These are phyloP conservation scores for Nilaparvata lugens DNA, from an alignment of 1,140 invertebrate species.

Conservation along the genomic window DNA sequence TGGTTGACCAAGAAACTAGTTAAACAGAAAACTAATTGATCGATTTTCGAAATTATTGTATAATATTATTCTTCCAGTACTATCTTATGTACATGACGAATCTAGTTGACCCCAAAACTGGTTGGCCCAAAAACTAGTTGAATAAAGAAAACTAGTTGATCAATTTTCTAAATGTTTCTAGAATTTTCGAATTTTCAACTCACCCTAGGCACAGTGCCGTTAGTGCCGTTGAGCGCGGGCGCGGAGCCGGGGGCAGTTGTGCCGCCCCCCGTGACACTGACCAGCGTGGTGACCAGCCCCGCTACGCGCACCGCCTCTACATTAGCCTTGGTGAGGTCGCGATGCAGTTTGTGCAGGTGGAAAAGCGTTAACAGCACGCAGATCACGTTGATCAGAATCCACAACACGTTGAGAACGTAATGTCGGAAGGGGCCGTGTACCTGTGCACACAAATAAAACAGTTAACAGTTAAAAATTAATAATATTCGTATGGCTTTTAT, in stretches of 20 bases:
- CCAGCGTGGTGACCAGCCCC: constrained; percentile 61
- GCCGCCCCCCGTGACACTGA: constrained; percentile 52
- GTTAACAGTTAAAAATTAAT: too few relatives aligned
- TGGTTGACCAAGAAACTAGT: too few relatives aligned
- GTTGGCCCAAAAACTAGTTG: too few relatives aligned
- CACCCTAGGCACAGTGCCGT: constrained; percentile 35
- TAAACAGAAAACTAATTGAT: too few relatives aligned
- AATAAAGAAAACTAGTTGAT: too few relatives aligned
- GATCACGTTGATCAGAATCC: constrained; percentile 80
- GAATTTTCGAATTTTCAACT: too few relatives aligned
- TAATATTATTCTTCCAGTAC: too few relatives aligned
- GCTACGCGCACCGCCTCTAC: constrained; percentile 60
- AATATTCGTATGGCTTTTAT: too few relatives aligned
- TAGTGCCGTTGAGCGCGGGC: constrained; percentile 21
- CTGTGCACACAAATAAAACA: constrained; percentile 29
- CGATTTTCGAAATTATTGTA: too few relatives aligned
- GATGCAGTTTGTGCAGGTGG: constrained; percentile 73
- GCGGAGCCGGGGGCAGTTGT: constrained; percentile 3
- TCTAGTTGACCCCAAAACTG: too few relatives aligned
- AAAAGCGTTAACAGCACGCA: constrained; percentile 77
- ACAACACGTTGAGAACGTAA: constrained; percentile 80
- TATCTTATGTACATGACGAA: too few relatives aligned
- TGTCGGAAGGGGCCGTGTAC: constrained; percentile 64
- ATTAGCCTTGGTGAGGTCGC: constrained; percentile 69
- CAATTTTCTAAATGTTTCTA: too few relatives aligned